Percentiles rank a stretch among this genome's conserved stretches.
These are phyloP conservation scores for Aramus guarauna DNA, from an alignment of 2,113 vertebrate genomes.

Conservation along the genomic window DNA sequence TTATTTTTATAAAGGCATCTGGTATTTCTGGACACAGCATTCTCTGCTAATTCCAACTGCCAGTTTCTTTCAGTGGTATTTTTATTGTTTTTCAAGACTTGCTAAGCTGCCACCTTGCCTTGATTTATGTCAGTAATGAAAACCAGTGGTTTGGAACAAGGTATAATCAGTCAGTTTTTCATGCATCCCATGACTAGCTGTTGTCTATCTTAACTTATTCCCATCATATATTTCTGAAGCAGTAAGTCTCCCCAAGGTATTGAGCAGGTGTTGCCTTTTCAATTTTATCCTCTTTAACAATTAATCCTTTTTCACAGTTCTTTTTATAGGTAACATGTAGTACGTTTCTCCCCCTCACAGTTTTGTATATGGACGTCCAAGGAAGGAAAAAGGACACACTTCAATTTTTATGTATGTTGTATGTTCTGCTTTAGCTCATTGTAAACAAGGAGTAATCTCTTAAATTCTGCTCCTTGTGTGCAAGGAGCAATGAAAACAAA, in stretches of 20 bases:
- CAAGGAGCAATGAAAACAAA: not conserved
- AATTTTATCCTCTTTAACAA: not conserved
- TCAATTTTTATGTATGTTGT: not conserved
- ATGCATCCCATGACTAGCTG: not conserved
- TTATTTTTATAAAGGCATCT: slow-evolving; percentile 33
- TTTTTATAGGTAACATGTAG: not conserved
- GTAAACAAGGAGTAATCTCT: not conserved
- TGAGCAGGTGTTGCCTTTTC: slow-evolving; percentile 9
- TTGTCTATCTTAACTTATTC: slow-evolving; percentile 16
- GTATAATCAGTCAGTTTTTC: not conserved
- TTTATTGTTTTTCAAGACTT: slow-evolving; percentile 37
- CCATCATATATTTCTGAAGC: not conserved
- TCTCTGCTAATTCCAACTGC: not conserved
- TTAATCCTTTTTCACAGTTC: not conserved
- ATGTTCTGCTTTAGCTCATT: not conserved
- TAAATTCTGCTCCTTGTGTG: not conserved
- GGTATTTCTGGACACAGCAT: not conserved
- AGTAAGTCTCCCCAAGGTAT: not conserved
- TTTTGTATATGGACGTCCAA: not conserved
- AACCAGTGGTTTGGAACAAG: not conserved
- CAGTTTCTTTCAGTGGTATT: slow-evolving; percentile 2
- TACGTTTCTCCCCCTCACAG: not conserved
- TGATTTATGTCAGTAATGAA: slow-evolving; percentile 43
- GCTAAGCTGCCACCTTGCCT: not conserved
- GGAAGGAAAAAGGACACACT: not conserved